These are phyloP conservation scores for Hypomecis atomaria DNA, from an alignment of 2,888 invertebrate genomes.

Conservation along the genomic window DNA sequence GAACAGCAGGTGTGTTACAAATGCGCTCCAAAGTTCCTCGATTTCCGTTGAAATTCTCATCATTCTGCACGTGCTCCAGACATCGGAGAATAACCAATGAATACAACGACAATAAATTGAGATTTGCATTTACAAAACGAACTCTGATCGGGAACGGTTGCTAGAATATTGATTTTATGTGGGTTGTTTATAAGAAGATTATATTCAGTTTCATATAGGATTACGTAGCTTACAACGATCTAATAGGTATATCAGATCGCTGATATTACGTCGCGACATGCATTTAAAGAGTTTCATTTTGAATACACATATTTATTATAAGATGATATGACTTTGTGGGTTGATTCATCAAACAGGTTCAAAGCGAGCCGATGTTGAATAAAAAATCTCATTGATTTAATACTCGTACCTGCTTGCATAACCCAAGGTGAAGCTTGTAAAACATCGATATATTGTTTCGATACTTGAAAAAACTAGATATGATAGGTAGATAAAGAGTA, in stretches of 20 bases:
- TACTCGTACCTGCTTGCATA: slow-evolving; percentile 22
- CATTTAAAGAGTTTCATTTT: slow-evolving; percentile 16
- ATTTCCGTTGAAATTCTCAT: slow-evolving; percentile 23
- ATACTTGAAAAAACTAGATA: neutral
- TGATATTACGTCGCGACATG: slow-evolving; percentile 1
- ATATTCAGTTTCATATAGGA: neutral
- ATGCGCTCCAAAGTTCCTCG: slow-evolving; percentile 15
- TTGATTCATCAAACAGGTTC: slow-evolving; percentile 32
- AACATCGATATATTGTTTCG: slow-evolving; percentile 3
- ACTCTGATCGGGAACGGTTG: slow-evolving; percentile 10
- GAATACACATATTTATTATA: slow-evolving; percentile 8
- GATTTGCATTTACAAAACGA: slow-evolving; percentile 31
- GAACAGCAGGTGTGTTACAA: slow-evolving; percentile 27
- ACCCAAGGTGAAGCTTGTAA: slow-evolving; percentile 31
- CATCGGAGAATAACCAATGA: slow-evolving; percentile 7
- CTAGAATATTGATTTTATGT: slow-evolving; percentile 22
- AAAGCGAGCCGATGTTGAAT: slow-evolving; percentile 19
- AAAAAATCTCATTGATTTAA: slow-evolving; percentile 25
- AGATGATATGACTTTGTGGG: slow-evolving; percentile 11
- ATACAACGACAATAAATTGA: slow-evolving; percentile 22
- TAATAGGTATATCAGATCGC: slow-evolving; percentile 1
- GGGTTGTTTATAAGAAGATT: neutral
- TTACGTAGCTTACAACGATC: neutral
- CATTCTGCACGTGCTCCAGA: slow-evolving; percentile 17
- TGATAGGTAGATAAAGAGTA: neutral